Conservation (phyloP, 2,888 invertebrate genomes). For the Drosophila phalerata region DNA sequence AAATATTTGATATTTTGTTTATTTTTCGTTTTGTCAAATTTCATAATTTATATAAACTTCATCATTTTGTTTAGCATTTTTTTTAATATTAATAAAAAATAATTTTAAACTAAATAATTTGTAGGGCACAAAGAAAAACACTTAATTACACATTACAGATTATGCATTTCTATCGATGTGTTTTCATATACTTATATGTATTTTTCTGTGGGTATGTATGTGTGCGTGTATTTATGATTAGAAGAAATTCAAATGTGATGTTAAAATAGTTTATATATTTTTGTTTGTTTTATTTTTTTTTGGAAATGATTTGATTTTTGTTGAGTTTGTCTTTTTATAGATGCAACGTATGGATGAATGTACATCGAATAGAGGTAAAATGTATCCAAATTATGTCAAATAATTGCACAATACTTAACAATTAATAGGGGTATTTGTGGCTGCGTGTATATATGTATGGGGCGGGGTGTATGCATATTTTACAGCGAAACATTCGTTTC, state of each 20-base stretch:
- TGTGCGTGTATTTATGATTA: conserved; percentile 39
- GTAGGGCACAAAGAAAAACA: conserved; percentile 59
- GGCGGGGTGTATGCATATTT: conserved; percentile 42
- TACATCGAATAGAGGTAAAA: conserved; percentile 31
- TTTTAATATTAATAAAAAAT: conserved; percentile 57
- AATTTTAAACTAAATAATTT: conserved; percentile 57
- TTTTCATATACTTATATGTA: conserved; percentile 32
- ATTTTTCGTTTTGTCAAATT: conserved; percentile 42
- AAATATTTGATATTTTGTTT: conserved; percentile 33
- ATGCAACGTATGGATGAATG: conserved; percentile 11
- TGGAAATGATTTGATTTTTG: conserved; percentile 22
- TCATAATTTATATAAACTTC: conserved; percentile 63
- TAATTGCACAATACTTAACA: conserved; percentile 73
- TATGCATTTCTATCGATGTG: conserved; percentile 53
- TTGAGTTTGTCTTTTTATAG: conserved; percentile 15
- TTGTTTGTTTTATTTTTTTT: not conserved
- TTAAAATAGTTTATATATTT: conserved; percentile 23
- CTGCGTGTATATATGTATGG: conserved; percentile 3
- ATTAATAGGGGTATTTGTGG: conserved; percentile 48
- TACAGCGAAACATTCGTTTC: conserved; percentile 47
- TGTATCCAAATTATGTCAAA: conserved; percentile 30
- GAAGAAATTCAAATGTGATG: conserved; percentile 61
- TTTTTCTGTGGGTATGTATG: conserved; percentile 28
- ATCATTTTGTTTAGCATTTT: conserved; percentile 22
- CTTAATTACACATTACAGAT: conserved; percentile 55